These are phyloP conservation scores for Meteorus cinctellus DNA, from an alignment of 2,888 invertebrate genomes.

Conservation along the genomic window DNA sequence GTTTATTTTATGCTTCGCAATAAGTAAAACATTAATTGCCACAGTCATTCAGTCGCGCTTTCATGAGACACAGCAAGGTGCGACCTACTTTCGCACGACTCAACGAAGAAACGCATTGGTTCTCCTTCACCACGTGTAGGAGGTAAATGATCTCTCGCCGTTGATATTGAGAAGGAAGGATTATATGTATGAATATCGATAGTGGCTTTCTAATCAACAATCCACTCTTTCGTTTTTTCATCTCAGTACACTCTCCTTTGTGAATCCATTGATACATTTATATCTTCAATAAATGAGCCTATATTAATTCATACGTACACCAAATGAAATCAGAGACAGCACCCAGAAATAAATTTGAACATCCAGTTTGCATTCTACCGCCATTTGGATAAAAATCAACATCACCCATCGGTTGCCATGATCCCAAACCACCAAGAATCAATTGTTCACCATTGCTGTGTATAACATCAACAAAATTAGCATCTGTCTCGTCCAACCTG, in stretches of 20 bases:
- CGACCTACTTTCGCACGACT: constrained; percentile 28
- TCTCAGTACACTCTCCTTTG: neutral
- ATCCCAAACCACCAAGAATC: constrained; percentile 90
- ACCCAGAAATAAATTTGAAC: constrained; percentile 92
- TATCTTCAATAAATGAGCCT: neutral
- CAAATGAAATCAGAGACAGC: constrained; percentile 92
- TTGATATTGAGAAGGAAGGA: constrained; percentile 57
- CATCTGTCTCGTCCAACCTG: constrained; percentile 88
- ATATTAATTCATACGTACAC: constrained; percentile 77
- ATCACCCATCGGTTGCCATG: constrained; percentile 93
- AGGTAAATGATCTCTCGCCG: constrained; percentile 57
- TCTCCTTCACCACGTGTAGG: constrained; percentile 55
- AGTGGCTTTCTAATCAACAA: constrained; percentile 66
- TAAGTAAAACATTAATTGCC: constrained; percentile 30
- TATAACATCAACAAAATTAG: constrained; percentile 92
- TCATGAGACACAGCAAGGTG: neutral
- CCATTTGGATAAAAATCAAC: constrained; percentile 96
- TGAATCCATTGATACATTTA: neutral
- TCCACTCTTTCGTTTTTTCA: constrained; percentile 32
- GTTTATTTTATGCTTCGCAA: neutral
- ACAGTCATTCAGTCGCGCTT: constrained; percentile 8
- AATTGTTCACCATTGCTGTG: constrained; percentile 95
- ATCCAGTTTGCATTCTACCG: constrained; percentile 92
- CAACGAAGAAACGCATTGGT: constrained; percentile 55
- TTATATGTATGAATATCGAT: constrained; percentile 33